phyloP scores from a whole-genome alignment of 1,140 invertebrate genomes.

The Lineus longissimus region DNA sequence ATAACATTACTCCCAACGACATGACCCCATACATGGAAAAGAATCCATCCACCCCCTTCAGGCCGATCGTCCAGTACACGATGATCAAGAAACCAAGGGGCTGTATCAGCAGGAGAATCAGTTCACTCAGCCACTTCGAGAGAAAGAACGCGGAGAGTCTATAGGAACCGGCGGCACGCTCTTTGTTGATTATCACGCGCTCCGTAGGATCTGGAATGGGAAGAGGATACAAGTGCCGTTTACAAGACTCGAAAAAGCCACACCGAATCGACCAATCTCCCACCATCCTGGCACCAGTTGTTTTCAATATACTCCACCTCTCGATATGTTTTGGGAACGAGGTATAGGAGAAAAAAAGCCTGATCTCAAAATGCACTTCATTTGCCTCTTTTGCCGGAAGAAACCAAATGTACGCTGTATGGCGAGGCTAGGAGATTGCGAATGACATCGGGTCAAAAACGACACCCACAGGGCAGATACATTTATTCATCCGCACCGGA shows the following conservation, averaged over 20 bases:
- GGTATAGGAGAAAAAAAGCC: too few species aligned
- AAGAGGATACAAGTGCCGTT: neutral
- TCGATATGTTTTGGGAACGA: too few species aligned
- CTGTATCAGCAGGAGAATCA: constrained; percentile 72
- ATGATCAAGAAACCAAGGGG: constrained; percentile 64
- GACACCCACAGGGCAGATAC: too few species aligned
- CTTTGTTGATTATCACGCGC: constrained; percentile 78
- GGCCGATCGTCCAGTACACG: constrained; percentile 73
- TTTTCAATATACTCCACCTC: too few species aligned
- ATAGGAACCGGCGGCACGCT: constrained; percentile 75
- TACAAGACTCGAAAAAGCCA: neutral
- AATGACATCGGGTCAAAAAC: too few species aligned
- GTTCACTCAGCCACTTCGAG: constrained; percentile 80
- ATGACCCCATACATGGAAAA: constrained; percentile 69
- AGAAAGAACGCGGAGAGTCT: constrained; percentile 79
- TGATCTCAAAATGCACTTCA: too few species aligned
- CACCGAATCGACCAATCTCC: too few species aligned
- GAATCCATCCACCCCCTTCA: constrained; percentile 59
- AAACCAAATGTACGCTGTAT: too few species aligned
- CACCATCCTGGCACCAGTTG: too few species aligned
- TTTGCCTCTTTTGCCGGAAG: neutral
- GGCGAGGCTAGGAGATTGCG: too few species aligned
- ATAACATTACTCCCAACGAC: constrained; percentile 73
- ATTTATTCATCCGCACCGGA: too few species aligned
- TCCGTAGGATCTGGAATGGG: constrained; percentile 70